phyloP scores from a whole-genome alignment of 2,888 invertebrate genomes.

The Vanessa cardui region DNA sequence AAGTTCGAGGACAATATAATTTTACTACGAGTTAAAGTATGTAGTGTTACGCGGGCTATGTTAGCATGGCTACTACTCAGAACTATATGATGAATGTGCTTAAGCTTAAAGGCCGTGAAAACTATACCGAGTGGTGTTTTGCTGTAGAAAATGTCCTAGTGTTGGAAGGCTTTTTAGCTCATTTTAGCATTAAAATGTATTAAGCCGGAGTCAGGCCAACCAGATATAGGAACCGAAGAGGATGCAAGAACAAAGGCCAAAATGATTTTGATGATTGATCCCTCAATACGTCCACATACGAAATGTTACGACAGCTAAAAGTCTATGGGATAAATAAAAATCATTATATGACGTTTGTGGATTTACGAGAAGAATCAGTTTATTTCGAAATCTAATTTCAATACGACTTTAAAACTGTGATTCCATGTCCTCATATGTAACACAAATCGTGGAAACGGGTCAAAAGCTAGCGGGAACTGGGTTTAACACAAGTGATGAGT shows the following conservation, averaged over 20 bases:
- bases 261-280: slow-evolving; percentile 26
- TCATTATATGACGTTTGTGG: slow-evolving; percentile 32
- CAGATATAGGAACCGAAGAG: slow-evolving; percentile 8
- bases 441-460: slow-evolving; percentile 5
- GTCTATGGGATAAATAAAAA: slow-evolving; percentile 29
- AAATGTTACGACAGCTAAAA: slow-evolving; percentile 12
- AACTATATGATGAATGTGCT: too few species aligned
- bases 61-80: too few species aligned
- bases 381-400: slow-evolving; percentile 20
- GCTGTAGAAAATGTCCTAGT: too few species aligned
- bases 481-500: slow-evolving; percentile 40
- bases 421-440: slow-evolving; percentile 28
- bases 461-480: slow-evolving; percentile 37
- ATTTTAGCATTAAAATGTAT: too few species aligned
- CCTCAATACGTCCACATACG: slow-evolving; percentile 30
- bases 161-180: too few species aligned
- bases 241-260: slow-evolving; percentile 40
- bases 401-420: slow-evolving; percentile 20
- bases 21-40: too few species aligned
- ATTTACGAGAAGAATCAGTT: slow-evolving; percentile 22
- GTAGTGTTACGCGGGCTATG: too few species aligned
- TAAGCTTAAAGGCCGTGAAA: too few species aligned
- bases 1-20: too few species aligned
- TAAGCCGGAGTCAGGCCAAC: too few species aligned
- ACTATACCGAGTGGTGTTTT: too few species aligned